Base-by-base conservation (phyloP, 2,797 vertebrate genomes). In the Sebastes iracundus region DNA sequence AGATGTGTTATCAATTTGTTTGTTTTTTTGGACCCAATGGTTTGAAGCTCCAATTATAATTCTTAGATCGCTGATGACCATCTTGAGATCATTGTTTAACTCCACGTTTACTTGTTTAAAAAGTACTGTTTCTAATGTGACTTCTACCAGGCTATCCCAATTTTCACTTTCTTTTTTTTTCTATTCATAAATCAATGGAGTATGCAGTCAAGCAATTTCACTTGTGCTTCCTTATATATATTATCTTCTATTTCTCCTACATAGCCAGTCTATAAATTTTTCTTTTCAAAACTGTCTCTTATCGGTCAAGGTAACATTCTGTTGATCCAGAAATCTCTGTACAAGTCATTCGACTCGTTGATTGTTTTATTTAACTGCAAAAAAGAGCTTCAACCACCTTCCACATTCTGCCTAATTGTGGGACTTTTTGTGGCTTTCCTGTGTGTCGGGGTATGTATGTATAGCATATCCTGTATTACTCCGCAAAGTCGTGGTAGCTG, bases 1-100 rank as follows among this genome's bases (percentile, higher is more conserved):
- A 25, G 5, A 49, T 32, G 67, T 70, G 53, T 49, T 65, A 72
- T 62, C 53, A n/a, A 12, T 76, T 65, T 55, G 16, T 14, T 68
- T 81, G 11, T 68, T 81, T 79, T 70, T 77, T 65, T 75, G 11
- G 23, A 78, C 30, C 23, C 18, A 74, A 10, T 30, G n/a, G 33
- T 67, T 32, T 32, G 56, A 49, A 23, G 55, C 35, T 46, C 20
- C 28, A 60, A 22, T 64, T 70, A 23, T 64, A 18, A 4, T 60
- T 59, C 9, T 71, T 42, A 32, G 49, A 81, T 67, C 7, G 22
- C 4, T 72, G 59, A 66, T 46, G 49, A 35, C 22, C 46, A 74
- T 25, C 66, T 59, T 72, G 62, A 69, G 56, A 69, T 75, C 53
- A 72, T 5, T 11, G 7, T 49, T 72, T 35, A 56, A 60, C 60